Evolutionary conservation across 1,140 invertebrate genomes (phyloP), one percentile per base, ranked within the genome.

Genomic region (Drosophila santomea): DNA sequence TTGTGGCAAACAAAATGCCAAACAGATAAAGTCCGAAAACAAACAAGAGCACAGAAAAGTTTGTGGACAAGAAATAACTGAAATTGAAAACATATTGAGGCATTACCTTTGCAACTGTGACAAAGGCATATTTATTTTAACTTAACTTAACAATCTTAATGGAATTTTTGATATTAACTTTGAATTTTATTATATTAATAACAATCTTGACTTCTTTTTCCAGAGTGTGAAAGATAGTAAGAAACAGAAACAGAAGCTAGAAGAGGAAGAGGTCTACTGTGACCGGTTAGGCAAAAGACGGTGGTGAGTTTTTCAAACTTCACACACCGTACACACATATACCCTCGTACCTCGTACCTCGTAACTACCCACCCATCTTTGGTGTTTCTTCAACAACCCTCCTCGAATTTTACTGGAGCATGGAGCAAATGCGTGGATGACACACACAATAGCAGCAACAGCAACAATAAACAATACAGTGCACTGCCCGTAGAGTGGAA

Each of bases 1-100:
- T 81, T 80, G 73, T 67, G 62, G 54, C 78, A 76, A 81, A 73
- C 78, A 81, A 80, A 76, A 76, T 80, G 64, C 43, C 45, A 80
- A 76, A 71, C 44, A 63, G 48, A 51, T 77, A 36, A 63, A 55
- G 61, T 57, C 23, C 35, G 60, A 51, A 32, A 32, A 38, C 58
- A 45, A 68, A 68, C 59, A 52, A 17, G 15, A 36, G 17, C 23
- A 41, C 17, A 35, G 25, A 56, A 8, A 58, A 3, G 6, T 25
- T 48, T 28, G 8, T 0, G 14, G 14, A 8, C 3, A 44, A 32
- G 2, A 32, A 32, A 32, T 32, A 32, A 8, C 32, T 10, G 2
- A 10, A 8, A 10, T 3, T 7, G 32, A 3, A 8, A 32, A 32
- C 8, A 32, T 32, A 32, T 32, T 3, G 28, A 8, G 2, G 7